Conservation (phyloP, 2,113 vertebrate species). For the Gallinago paraguaiae region DNA sequence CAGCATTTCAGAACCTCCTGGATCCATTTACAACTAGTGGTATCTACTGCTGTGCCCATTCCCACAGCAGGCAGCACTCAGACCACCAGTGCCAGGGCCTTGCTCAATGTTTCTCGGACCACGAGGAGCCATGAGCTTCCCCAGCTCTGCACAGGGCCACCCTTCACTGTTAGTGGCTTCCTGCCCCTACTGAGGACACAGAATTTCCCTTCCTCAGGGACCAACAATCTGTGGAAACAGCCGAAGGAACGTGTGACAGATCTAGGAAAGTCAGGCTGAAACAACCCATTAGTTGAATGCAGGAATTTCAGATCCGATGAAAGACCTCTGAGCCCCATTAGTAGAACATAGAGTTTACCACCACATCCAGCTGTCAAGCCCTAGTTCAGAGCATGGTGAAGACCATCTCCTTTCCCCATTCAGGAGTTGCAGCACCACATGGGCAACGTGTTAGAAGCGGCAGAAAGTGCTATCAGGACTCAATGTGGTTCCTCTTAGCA, state of each 20-base stretch:
- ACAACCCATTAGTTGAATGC: not conserved
- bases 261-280: not conserved
- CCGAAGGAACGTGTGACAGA: not conserved
- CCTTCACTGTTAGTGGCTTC: not conserved
- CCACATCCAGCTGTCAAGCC: not conserved
- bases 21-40: not conserved
- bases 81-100: not conserved
- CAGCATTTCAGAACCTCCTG: not conserved
- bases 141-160: not conserved
- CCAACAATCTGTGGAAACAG: not conserved
- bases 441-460: fast-evolving
- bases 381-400: not conserved
- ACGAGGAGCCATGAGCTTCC: not conserved
- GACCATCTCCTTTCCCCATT: not conserved
- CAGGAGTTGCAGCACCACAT: not conserved
- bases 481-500: not conserved
- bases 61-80: not conserved
- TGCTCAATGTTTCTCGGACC: not conserved
- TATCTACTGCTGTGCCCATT: not conserved
- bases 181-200: not conserved
- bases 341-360: not conserved
- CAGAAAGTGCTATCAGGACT: not conserved
- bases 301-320: not conserved
- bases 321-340: not conserved
- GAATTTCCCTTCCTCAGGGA: too few species aligned